Conservation (phyloP, 2,797 vertebrate genomes). For the Sphenopsis melanotis region DNA sequence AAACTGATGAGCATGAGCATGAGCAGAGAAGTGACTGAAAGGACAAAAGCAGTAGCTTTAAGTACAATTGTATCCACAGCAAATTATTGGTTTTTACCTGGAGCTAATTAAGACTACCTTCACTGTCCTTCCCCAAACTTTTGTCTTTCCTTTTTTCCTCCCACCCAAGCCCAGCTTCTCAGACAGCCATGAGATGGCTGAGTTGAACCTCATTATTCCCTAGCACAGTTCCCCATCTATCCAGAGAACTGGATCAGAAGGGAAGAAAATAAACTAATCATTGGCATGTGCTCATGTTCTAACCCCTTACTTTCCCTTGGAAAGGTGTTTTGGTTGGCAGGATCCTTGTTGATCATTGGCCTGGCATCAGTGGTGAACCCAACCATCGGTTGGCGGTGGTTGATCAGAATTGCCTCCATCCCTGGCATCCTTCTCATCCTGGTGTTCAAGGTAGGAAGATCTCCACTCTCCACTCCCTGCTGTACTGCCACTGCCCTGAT, state of each 20-base stretch:
- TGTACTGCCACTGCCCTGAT: fast-evolving
- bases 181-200: not conserved
- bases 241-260: not conserved
- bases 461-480: not conserved
- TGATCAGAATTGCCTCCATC: slow-evolving; percentile 87
- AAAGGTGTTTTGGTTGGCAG: slow-evolving; percentile 92
- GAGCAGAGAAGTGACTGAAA: not conserved
- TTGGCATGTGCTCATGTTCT: not conserved
- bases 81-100: not conserved
- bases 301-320: not conserved
- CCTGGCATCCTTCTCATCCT: slow-evolving; percentile 87
- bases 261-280: not conserved
- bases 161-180: not conserved
- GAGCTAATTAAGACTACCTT: not conserved
- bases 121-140: not conserved
- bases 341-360: slow-evolving; percentile 89
- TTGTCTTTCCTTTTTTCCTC: not conserved
- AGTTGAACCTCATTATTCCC: not conserved
- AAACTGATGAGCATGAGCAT: not conserved
- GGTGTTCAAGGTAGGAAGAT: slow-evolving; percentile 82
- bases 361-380: slow-evolving; percentile 88
- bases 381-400: slow-evolving; percentile 91
- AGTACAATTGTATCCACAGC: not conserved
- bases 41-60: not conserved
- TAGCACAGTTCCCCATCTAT: not conserved